A percentile compares a stretch with the other conserved stretches of the same genome.
Conservation (phyloP, 2,888 invertebrate genomes). For the Parelbella ahira region DNA sequence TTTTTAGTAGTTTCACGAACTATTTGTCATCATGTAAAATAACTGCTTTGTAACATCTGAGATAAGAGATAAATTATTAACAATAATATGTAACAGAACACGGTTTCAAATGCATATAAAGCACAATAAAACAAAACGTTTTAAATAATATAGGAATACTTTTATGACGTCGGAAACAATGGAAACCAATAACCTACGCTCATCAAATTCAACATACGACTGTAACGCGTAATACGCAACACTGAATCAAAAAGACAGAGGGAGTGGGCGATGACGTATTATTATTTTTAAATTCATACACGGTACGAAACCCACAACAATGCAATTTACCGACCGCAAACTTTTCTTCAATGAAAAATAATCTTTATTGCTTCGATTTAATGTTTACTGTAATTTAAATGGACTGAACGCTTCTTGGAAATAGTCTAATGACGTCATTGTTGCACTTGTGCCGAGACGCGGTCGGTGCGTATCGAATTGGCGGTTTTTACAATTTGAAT, state of each 20-base stretch:
- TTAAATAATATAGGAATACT: no score
- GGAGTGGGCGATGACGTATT: conserved; percentile 64
- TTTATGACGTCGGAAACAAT: no score
- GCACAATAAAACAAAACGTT: no score
- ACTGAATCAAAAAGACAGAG: conserved; percentile 69
- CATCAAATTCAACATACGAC: conserved; percentile 67
- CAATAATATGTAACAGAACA: no score
- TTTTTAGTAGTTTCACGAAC: no score
- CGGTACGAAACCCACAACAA: conserved; percentile 36
- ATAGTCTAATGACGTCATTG: conserved; percentile 61
- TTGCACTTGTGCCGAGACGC: conserved; percentile 63
- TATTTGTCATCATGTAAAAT: no score
- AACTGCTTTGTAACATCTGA: no score
- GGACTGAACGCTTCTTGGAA: no score
- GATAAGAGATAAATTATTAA: no score
- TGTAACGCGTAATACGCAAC: conserved; percentile 59
- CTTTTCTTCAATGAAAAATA: conserved; percentile 33
- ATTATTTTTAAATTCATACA: conserved; percentile 75
- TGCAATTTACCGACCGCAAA: conserved; percentile 25
- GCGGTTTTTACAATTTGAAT: conserved; percentile 67
- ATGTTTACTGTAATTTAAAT: conserved; percentile 13
- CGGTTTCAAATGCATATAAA: no score
- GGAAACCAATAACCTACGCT: conserved; percentile 45
- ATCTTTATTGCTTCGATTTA: conserved; percentile 33
- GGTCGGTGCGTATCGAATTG: conserved; percentile 67